Base-by-base conservation (phyloP, 2,888 invertebrate species). In the Rhogogaster chlorosoma region DNA sequence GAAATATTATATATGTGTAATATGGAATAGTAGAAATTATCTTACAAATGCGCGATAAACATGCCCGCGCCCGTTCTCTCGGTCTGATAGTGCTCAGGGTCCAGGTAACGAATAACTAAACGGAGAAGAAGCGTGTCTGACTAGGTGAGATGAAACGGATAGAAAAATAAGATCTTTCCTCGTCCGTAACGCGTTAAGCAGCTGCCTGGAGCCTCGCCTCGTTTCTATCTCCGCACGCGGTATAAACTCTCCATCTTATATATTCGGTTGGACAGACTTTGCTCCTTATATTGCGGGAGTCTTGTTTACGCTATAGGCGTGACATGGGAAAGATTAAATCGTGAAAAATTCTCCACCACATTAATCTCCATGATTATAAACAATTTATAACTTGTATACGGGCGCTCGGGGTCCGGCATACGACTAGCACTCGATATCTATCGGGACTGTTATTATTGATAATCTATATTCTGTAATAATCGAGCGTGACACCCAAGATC, bases 391-490 rank as follows among this genome's bases (percentile, higher is more conserved):
- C 85, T 83, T 45, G 83, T 77, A 83, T 70, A 26, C 84, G 45
- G 22, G 12, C 12, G 75, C 80, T 67, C 38, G 36, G 36, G 22
- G 36, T 61, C 7, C 61, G 77, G 29, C 38, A 4, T 29, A 78
- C 36, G 38, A 18, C 61, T 38, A 61, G 38, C 78, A 61, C 61
- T 80, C n/a, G 49, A 53, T 53, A 38, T 84, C 87, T 87, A 88
- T 85, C 83, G 88, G 86, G 89, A 86, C 89, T 89, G 90, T 92
- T 91, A 92, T 93, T 92, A 93, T 92, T 92, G 92, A 93, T 92
- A 93, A 93, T 93, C 92, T 91, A 92, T 93, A 92, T 90, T 91
- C 91, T 89, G 88, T 91, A 92, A 92, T 91, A 92, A 91, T 89
- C 90, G 86, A 36, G 29, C 42, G 78, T 70, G 83, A 75, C 84